Evolutionary conservation across 2,888 invertebrate species (phyloP), one percentile per base, ranked within the genome.

Genomic region (Leptinotarsa haldemani): DNA sequence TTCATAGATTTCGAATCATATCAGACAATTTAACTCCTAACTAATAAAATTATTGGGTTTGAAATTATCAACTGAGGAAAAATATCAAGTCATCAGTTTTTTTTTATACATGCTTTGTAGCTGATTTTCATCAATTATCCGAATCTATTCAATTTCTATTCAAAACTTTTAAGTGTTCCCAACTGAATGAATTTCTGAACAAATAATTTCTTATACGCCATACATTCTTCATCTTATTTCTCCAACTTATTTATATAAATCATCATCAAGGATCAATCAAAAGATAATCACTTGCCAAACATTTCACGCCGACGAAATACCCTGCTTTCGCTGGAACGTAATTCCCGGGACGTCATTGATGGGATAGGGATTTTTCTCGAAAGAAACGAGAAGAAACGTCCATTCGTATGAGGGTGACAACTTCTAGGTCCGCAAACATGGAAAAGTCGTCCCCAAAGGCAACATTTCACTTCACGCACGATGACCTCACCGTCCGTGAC

Each of bases 401-500:
- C 30, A 40, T 61, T 61, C 61, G 13, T 61, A 40, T 61, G n/a
- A 61, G 18, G 61, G 30, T 61, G 61, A 61, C 61, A 40, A 40
- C n/a, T 61, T 22, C 20, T 22, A 58, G 7, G 25, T 25, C 25
- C 61, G 61, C 61, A 56, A 56, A 18, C 20, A 30, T 52, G 52
- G 63, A 70, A 69, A 63, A 61, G 5, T n/a, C 61, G 61, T 61
- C 61, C 40, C 47, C 47, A 9, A 64, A 58, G 63, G 63, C 56
- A 67, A 70, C 61, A 70, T 40, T 74, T 74, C 63, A 30, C 69
- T 70, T 67, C 20, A 63, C 63, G 63, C 52, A 52, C 63, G 70
- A 74, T 70, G 74, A 74, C 70, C 74, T 74, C 74, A 67, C 70
- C 70, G 56, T 73, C 70, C 74, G 74, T 74, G 74, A 74, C 74